phyloP scores from a whole-genome alignment of 37 sponge, comb jelly and placozoan species.

The Cladorhizidae sp. region DNA sequence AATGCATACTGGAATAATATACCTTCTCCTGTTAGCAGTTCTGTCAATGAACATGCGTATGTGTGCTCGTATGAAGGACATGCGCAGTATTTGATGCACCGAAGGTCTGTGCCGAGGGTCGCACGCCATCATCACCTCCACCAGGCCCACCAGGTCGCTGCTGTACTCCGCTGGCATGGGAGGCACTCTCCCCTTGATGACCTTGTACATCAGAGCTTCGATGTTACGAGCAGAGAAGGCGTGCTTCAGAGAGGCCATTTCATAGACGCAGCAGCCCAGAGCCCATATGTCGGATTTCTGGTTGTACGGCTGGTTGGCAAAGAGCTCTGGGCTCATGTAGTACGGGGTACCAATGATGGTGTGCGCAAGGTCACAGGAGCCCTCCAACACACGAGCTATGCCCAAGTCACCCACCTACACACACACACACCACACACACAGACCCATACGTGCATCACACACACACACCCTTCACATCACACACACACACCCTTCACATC shows the following conservation, averaged over 20 bases:
- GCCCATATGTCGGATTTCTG: constrained; percentile 90
- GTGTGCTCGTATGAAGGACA: constrained; percentile 63
- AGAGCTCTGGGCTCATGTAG: constrained; percentile 99
- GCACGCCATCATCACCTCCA: constrained; percentile 73
- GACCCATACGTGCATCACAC: too few relatives aligned
- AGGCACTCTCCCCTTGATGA: constrained; percentile 80
- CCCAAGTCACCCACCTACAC: constrained; percentile 97
- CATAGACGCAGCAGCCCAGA: constrained; percentile 95
- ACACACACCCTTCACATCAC: too few relatives aligned
- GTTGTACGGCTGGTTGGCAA: constrained; percentile 87
- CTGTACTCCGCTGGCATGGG: constrained; percentile 76
- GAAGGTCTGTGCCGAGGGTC: constrained; percentile 69
- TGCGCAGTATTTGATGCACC: constrained; percentile 70
- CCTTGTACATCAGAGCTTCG: constrained; percentile 80
- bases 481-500: too few relatives aligned
- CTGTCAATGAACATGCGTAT: constrained; percentile 81
- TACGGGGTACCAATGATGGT: constrained; percentile 98
- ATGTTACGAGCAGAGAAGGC: constrained; percentile 90
- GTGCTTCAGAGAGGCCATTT: constrained; percentile 92
- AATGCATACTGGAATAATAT: too few relatives aligned
- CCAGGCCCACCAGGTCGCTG: constrained; percentile 61
- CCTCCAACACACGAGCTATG: constrained; percentile 93
- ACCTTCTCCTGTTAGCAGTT: constrained; percentile 31
- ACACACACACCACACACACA: too few relatives aligned
- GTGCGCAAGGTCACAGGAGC: constrained; percentile 85